Conservation (phyloP, 1,140 invertebrate species). For the Goniozus legneri region DNA sequence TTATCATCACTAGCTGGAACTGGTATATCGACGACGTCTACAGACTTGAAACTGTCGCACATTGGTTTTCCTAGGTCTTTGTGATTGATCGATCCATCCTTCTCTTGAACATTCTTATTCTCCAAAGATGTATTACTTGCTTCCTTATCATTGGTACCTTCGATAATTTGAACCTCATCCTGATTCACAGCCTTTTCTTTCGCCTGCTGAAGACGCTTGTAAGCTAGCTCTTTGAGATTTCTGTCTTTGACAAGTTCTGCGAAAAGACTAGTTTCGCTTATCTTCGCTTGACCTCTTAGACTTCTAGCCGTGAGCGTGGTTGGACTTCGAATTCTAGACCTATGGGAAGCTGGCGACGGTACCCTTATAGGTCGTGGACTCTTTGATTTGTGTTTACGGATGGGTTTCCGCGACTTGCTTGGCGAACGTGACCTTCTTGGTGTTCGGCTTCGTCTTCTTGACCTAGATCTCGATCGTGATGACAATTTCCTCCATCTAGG, state of each 20-base stretch:
- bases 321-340: conserved; percentile 42
- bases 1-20: conserved; percentile 41
- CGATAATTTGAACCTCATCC: conserved; percentile 50
- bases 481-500: conserved; percentile 41
- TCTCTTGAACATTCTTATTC: conserved; percentile 23
- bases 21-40: conserved; percentile 62
- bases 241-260: conserved; percentile 83
- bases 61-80: conserved; percentile 10
- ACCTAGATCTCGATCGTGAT: conserved; percentile 45
- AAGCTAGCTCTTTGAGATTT: conserved; percentile 72
- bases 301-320: conserved; percentile 55
- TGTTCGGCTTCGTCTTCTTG: conserved; percentile 43
- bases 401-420: conserved; percentile 41
- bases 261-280: conserved; percentile 81
- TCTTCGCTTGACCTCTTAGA: conserved; percentile 63
- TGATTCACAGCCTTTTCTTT: conserved; percentile 47
- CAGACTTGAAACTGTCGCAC: conserved; percentile 44
- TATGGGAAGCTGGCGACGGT: conserved; percentile 44
- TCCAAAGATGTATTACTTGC: conserved; percentile 20
- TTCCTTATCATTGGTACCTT: conserved; percentile 46
- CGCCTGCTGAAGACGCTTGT: conserved; percentile 63
- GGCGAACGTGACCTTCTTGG: conserved; percentile 50
- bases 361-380: conserved; percentile 45
- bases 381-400: conserved; percentile 48
- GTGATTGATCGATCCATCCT: conserved; percentile 32